Evolutionary conservation across 2,888 invertebrate genomes (phyloP).

Genomic region (Pharmacophagus antenor): DNA sequence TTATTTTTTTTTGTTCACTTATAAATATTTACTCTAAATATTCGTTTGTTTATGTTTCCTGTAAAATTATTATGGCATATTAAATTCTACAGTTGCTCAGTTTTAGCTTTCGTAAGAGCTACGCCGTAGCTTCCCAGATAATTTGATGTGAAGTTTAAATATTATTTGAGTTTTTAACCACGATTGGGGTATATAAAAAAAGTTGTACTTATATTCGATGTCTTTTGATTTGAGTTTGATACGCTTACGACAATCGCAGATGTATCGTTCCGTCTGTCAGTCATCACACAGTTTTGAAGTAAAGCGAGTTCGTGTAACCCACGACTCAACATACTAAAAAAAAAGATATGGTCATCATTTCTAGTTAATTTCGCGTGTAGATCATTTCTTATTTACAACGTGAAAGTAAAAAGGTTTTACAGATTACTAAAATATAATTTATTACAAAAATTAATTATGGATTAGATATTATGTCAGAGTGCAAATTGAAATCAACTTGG

Average conservation of each 20-base stretch:
- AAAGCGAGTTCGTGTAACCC: not conserved
- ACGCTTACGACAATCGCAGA: not conserved
- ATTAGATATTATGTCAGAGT: not conserved
- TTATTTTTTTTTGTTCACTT: no score
- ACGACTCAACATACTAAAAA: not conserved
- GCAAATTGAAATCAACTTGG: slow-evolving; percentile 22
- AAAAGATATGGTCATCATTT: not conserved
- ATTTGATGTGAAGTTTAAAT: not conserved
- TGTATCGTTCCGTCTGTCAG: not conserved
- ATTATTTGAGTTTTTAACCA: no score
- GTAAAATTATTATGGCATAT: not conserved
- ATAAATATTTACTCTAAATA: not conserved
- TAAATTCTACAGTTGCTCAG: not conserved
- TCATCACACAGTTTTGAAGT: not conserved
- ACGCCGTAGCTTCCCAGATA: not conserved
- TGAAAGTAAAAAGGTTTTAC: not conserved
- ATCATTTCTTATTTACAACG: not conserved
- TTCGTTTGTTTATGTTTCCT: not conserved
- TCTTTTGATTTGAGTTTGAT: no score
- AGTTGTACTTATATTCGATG: not conserved
- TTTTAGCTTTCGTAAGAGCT: not conserved
- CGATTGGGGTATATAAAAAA: not conserved
- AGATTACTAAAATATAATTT: not conserved
- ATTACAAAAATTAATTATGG: not conserved
- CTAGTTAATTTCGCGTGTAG: not conserved